Percentiles rank a stretch among this genome's conserved stretches.
Conservation (phyloP, 2,888 invertebrate genomes). For the Oscheius sp. region DNA sequence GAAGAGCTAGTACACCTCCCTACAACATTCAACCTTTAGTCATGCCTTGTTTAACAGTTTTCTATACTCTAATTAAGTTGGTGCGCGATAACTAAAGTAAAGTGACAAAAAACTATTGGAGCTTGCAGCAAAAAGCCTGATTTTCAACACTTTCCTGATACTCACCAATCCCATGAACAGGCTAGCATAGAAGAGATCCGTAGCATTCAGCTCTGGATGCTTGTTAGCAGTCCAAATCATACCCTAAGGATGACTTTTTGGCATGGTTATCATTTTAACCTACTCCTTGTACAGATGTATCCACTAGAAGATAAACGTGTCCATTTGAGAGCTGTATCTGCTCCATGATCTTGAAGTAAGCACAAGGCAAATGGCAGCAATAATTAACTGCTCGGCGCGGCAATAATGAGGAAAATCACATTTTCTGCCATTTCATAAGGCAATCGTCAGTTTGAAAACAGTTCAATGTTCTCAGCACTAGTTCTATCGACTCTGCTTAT, state of each 20-base stretch:
- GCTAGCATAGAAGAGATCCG: constrained; percentile 29
- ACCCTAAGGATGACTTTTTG: constrained; percentile 3
- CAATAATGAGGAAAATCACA: background rate
- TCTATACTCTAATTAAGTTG: no score
- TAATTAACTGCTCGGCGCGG: background rate
- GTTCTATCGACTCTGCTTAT: background rate
- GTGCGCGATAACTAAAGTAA: no score
- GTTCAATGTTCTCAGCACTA: no score
- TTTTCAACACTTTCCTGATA: background rate
- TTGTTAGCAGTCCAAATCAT: constrained; percentile 24
- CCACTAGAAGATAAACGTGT: constrained; percentile 23
- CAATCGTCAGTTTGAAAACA: no score
- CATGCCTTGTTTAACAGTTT: background rate
- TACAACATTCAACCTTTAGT: background rate
- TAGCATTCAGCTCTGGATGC: constrained; percentile 28
- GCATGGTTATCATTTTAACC: constrained; percentile 1
- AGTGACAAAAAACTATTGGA: no score
- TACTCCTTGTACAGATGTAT: constrained; percentile 28
- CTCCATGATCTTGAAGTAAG: background rate
- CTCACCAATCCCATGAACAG: constrained; percentile 28
- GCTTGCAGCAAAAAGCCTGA: no score
- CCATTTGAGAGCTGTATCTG: background rate
- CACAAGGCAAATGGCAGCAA: background rate
- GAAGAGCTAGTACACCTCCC: constrained; percentile 31
- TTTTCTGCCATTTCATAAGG: background rate